Conservation (phyloP, 2,888 invertebrate genomes). For the Stenurella melanura region DNA sequence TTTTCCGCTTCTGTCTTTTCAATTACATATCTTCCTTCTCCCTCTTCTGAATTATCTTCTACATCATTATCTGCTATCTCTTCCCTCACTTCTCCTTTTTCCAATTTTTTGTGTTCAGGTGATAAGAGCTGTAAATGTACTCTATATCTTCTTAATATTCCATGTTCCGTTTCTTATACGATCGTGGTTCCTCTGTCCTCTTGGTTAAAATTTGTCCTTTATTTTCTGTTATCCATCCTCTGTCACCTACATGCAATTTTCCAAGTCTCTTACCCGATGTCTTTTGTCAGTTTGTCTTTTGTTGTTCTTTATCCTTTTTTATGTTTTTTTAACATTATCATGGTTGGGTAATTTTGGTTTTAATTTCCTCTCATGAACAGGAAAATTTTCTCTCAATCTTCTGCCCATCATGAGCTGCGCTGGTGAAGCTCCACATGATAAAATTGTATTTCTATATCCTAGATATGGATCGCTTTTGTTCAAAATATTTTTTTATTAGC, state of each 20-base stretch:
- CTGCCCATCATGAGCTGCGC: too few relatives aligned
- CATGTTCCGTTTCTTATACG: not conserved
- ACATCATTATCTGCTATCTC: too few relatives aligned
- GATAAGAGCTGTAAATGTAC: not conserved
- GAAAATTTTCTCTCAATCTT: not conserved
- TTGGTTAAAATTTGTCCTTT: not conserved
- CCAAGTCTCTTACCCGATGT: not conserved
- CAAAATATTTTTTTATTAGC: too few relatives aligned
- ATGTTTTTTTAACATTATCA: not conserved
- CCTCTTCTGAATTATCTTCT: too few relatives aligned
- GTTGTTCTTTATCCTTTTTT: not conserved
- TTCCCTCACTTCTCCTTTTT: too few relatives aligned
- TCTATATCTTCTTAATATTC: not conserved
- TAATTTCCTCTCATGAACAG: not conserved
- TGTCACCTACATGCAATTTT: not conserved
- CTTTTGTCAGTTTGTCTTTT: not conserved
- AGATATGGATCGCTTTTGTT: too few relatives aligned
- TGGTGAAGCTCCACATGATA: too few relatives aligned
- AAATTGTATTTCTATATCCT: too few relatives aligned
- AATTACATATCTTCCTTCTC: too few relatives aligned
- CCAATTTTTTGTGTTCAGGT: not conserved
- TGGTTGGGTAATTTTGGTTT: slow-evolving; percentile 1
- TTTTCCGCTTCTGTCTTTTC: too few relatives aligned
- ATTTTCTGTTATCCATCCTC: slow-evolving; percentile 1
- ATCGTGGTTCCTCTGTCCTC: not conserved